Conservation (phyloP, 2,113 vertebrate species). For the western clawed frog (Xenopus tropicalis) region DNA sequence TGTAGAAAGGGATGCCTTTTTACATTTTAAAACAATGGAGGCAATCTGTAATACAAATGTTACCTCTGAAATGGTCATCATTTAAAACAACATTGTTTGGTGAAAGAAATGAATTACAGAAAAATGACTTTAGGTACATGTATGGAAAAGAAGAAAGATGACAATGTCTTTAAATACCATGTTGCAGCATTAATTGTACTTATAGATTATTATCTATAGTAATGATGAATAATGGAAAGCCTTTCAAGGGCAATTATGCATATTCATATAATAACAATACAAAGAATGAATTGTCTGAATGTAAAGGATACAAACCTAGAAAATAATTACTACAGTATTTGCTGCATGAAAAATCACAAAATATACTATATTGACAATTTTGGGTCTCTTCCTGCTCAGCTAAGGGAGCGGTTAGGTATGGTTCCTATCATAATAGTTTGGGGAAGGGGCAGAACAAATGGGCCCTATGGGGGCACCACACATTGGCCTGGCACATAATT, state of each 20-base stretch:
- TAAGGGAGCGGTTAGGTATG: too few relatives aligned
- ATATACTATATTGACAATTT: too few relatives aligned
- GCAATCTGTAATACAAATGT: not conserved
- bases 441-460: too few relatives aligned
- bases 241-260: slow-evolving; percentile 1
- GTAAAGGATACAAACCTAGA: not conserved
- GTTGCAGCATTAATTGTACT: not conserved
- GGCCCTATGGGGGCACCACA: too few relatives aligned
- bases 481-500: too few relatives aligned
- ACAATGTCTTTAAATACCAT: not conserved
- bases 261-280: not conserved
- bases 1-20: too few relatives aligned
- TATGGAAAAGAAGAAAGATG: slow-evolving; percentile 2
- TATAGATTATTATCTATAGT: not conserved
- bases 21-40: not conserved
- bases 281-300: not conserved
- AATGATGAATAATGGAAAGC: slow-evolving; percentile 9
- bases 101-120: not conserved
- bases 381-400: too few relatives aligned
- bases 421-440: too few relatives aligned
- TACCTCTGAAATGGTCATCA: not conserved
- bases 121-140: not conserved
- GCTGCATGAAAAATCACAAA: too few relatives aligned
- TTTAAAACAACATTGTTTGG: not conserved
- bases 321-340: not conserved